These are phyloP conservation scores for Paguma larvata DNA, from an alignment of 2,797 vertebrate genomes.

Conservation along the genomic window DNA sequence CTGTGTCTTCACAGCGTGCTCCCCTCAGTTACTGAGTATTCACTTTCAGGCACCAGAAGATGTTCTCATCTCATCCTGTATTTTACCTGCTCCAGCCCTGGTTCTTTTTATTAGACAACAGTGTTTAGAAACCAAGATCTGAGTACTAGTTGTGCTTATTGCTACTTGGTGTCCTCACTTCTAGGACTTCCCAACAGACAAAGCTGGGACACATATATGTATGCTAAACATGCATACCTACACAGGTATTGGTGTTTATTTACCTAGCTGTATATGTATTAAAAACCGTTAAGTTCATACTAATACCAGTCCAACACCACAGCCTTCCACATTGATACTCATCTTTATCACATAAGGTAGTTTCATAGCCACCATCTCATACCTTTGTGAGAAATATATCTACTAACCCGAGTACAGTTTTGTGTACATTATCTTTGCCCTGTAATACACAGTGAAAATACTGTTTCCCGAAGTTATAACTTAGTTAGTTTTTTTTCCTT, in stretches of 20 bases:
- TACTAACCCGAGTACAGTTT: background rate
- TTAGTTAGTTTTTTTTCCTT: background rate
- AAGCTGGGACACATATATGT: background rate
- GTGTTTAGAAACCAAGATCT: background rate
- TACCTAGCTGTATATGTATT: background rate
- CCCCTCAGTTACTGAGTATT: background rate
- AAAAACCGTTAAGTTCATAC: background rate
- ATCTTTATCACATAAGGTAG: background rate
- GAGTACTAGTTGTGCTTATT: background rate
- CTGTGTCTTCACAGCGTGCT: background rate
- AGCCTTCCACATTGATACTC: background rate
- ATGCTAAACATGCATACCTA: background rate
- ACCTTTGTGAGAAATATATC: conserved; percentile 2
- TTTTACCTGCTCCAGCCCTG: background rate
- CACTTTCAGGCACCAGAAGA: background rate
- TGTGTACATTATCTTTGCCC: background rate
- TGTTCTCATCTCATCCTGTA: background rate
- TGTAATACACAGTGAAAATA: background rate
- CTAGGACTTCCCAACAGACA: background rate
- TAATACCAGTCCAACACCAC: background rate
- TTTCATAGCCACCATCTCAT: conserved; percentile 33
- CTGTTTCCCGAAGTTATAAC: background rate
- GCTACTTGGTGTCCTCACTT: background rate
- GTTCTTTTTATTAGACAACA: background rate
- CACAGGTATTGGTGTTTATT: background rate